Evolutionary conservation across 2,888 invertebrate genomes (phyloP), one percentile per base, ranked within the genome.

Genomic region (Ochropacha duplaris): DNA sequence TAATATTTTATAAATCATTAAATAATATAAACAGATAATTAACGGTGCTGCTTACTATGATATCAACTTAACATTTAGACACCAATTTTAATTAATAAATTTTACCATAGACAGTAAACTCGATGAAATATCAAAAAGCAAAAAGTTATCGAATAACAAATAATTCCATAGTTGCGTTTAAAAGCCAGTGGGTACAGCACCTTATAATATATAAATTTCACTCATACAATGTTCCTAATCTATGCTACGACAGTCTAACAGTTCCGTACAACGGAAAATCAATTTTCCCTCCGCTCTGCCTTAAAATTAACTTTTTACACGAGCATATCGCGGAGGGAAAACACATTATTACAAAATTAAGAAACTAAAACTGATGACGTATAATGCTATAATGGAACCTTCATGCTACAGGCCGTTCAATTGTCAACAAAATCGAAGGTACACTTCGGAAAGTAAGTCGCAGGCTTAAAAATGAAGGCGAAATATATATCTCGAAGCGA

Each of bases 211-310:
- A 81, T 78, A 83, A 63, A 75, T 74, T 78, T 83, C 86, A 86
- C 86, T 87, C 88, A 75, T 86, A 89, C 88, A 85, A 82, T 82
- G 78, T 78, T 12, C 31, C 88, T 91, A 90, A 63, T 81, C 88
- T 91, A 91, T 76, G 76, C 88, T 92, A 92, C 79, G 86, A 91
- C 92, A 92, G 92, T 92, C 92, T 91, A 92, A 89, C 77, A 74
- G 83, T 91, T 89, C 92, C 92, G 91, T 81, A 92, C 91, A 91
- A 92, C 92, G 92, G 92, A 92, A 92, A 91, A 90, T 85, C 82
- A 79, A 74, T 73, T 77, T 81, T 82, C 90, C 88, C 90, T 83
- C 75, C 83, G 85, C 76, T 71, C 67, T 71, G 79, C 69, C 85
- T 89, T 88, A 91, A 72, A 68, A 67, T 62, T 79, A 79, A 87